Conservation (phyloP, 1,140 invertebrate species). For the Myzus persicae region DNA sequence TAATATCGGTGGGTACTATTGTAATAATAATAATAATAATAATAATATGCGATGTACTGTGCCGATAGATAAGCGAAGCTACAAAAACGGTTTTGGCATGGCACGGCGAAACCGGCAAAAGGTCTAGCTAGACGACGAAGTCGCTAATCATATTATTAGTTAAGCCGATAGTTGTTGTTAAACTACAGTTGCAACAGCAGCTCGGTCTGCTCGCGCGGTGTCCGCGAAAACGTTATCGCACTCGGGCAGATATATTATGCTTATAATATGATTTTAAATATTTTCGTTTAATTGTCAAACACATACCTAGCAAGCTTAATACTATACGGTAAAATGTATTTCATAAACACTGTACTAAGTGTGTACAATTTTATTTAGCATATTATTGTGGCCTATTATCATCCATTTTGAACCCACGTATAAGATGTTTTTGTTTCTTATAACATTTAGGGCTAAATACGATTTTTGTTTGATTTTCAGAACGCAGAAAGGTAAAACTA, state of each 20-base stretch:
- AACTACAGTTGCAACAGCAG: not conserved
- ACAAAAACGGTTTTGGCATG: not conserved
- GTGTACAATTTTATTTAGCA: not conserved
- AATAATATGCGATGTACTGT: not conserved
- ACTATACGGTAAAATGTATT: no score
- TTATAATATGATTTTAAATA: not conserved
- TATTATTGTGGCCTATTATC: not conserved
- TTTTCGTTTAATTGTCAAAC: not conserved
- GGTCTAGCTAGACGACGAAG: not conserved
- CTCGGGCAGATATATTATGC: not conserved
- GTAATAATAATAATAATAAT: not conserved
- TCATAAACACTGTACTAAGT: no score
- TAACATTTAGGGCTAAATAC: no score
- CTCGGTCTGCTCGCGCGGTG: not conserved
- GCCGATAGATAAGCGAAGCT: not conserved
- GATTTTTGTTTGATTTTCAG: no score
- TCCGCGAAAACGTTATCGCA: not conserved
- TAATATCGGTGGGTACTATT: not conserved
- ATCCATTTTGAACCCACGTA: not conserved
- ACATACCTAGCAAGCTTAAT: not conserved
- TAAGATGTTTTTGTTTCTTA: not conserved
- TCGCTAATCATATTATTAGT: not conserved
- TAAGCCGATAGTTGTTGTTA: not conserved
- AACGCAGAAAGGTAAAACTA: no score
- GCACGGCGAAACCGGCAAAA: not conserved